Base-by-base conservation (phyloP, 1,140 invertebrate species). In the Euschistus heros region DNA sequence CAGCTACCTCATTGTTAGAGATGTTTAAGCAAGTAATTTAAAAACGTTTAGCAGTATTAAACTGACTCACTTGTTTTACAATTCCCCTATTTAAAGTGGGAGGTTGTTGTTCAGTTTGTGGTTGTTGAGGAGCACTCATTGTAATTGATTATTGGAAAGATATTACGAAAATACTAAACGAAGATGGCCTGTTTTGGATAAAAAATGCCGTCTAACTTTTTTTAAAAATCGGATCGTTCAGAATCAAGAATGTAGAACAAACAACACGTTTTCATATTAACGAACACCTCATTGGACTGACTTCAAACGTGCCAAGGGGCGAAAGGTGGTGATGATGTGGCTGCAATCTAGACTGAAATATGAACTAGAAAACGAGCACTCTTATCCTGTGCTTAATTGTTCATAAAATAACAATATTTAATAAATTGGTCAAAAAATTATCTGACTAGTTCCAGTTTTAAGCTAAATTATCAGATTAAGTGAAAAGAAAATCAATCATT, bases 111-210 rank as follows among this genome's bases (percentile, higher is more conserved):
- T 54, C 24, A 27, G 15, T 26, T 42, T 24, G 63, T 37, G 63
- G 22, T 64, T 50, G 63, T 52, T 54, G 63, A n/a, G 62, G 13
- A 30, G 33, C 63, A 64, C 63, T 64, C 63, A 64, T 64, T 54
- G 15, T 57, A 24, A 26, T 24, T 27, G 18, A 57, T 57, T 57
- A 57, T 57, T 22, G 15, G 6, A 57, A 57, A 57, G 18, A 24
- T 57, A 10, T 14, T 18, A 17, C 15, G 24, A 24, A 24, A 26
- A 26, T 15, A 5, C 10, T 24, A 57, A 24, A 5, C 14, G 24
- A 57, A 24, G 54, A 15, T 17, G 5, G 24, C 20, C 15, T 57
- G 5, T 50, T 18, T 8, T 5, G 3, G 18, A 24, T 24, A 24
- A 57, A 57, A 57, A 24, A 24, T 24, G 54, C 15, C 15, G 8